Conservation (phyloP, 2,888 invertebrate genomes). For the Anagyrus pseudococci region DNA sequence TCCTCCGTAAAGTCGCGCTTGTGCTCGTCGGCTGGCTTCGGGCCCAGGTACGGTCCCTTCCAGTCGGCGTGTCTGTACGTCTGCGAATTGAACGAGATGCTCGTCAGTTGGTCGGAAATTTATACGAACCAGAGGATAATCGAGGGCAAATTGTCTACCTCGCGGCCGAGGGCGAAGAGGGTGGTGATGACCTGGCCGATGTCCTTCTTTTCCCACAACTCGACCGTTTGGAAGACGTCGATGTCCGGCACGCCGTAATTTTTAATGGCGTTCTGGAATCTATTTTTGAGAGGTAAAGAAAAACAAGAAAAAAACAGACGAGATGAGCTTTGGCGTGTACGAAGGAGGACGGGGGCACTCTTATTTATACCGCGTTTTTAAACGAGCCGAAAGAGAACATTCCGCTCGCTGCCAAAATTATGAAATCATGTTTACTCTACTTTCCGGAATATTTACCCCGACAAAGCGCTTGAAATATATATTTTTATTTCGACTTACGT, state of each 20-base stretch:
- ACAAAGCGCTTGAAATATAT: background rate
- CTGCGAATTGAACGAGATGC: constrained; percentile 59
- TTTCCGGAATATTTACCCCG: background rate
- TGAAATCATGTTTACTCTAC: background rate
- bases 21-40: constrained; percentile 93
- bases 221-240: constrained; percentile 97
- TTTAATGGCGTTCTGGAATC: constrained; percentile 87
- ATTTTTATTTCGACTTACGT: no score
- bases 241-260: constrained; percentile 88
- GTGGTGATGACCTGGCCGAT: constrained; percentile 85
- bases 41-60: constrained; percentile 89
- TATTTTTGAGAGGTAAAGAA: constrained; percentile 45
- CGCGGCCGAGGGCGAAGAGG: constrained; percentile 84
- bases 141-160: constrained; percentile 62
- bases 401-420: background rate
- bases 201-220: constrained; percentile 94
- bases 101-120: no score
- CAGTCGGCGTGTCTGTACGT: constrained; percentile 86
- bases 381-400: background rate
- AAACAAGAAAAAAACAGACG: background rate
- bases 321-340: background rate
- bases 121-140: background rate
- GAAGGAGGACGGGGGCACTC: background rate
- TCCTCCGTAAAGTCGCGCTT: constrained; percentile 94
- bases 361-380: background rate